phyloP scores from a whole-genome alignment of 2,888 invertebrate genomes.

The Habroteleia sp. region DNA sequence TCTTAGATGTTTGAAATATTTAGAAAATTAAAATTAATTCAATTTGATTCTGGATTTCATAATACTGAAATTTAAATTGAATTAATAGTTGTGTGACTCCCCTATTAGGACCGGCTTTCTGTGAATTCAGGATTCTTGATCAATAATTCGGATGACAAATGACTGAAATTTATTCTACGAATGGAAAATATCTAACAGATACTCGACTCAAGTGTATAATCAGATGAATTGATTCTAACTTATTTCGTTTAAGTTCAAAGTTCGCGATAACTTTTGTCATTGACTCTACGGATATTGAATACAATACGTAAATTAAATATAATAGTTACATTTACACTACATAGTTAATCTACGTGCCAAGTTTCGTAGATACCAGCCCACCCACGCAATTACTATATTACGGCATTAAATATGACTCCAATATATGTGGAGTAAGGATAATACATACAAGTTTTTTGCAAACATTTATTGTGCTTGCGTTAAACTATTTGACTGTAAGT shows the following conservation, averaged over 20 bases:
- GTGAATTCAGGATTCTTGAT: too few species aligned
- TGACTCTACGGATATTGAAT: slow-evolving; percentile 37
- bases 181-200: neutral
- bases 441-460: slow-evolving; percentile 36
- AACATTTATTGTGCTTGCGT: slow-evolving; percentile 23
- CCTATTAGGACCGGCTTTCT: too few species aligned
- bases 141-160: slow-evolving; percentile 1
- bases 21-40: too few species aligned
- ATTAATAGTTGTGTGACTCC: too few species aligned
- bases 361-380: slow-evolving; percentile 32
- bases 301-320: slow-evolving; percentile 32
- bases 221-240: slow-evolving; percentile 25
- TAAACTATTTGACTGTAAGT: slow-evolving; percentile 14
- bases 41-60: too few species aligned
- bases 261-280: slow-evolving; percentile 27
- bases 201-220: slow-evolving; percentile 1
- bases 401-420: slow-evolving; percentile 46
- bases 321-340: slow-evolving; percentile 49
- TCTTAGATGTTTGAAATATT: neutral
- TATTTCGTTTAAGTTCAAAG: slow-evolving; percentile 28
- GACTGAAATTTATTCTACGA: slow-evolving; percentile 1
- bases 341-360: slow-evolving; percentile 48
- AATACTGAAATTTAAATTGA: too few species aligned
- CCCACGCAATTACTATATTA: slow-evolving; percentile 37
- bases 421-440: slow-evolving; percentile 28